These are phyloP conservation scores for Asarcornis scutulata DNA, from an alignment of 2,113 vertebrate species.

Conservation along the genomic window DNA sequence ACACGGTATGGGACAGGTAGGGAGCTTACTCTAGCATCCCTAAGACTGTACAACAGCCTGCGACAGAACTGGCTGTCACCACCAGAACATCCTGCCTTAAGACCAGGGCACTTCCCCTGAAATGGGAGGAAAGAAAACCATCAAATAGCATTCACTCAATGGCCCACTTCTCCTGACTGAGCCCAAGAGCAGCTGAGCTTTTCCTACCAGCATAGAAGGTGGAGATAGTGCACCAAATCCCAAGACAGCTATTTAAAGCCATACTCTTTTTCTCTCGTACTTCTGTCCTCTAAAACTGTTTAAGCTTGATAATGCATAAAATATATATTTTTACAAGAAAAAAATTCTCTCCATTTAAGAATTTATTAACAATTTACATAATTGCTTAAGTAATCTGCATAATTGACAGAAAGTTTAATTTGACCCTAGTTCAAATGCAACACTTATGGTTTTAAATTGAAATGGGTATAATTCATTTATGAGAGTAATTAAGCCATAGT, in stretches of 20 bases:
- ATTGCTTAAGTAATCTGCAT: constrained; percentile 83
- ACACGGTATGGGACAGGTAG: not conserved
- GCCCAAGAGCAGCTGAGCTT: not conserved
- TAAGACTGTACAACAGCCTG: not conserved
- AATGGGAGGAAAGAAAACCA: not conserved
- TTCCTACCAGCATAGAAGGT: not conserved
- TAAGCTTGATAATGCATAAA: constrained; percentile 61
- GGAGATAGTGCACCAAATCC: not conserved
- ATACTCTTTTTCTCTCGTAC: not conserved
- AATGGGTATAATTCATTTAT: constrained; percentile 90
- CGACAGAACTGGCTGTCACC: not conserved
- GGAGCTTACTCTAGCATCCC: not conserved
- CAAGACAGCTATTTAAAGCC: not conserved
- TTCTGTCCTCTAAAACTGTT: not conserved
- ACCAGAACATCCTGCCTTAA: not conserved
- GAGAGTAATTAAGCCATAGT: constrained; percentile 87
- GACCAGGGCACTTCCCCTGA: not conserved
- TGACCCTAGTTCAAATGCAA: constrained; percentile 83
- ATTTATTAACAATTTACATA: constrained; percentile 86
- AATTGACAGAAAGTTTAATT: constrained; percentile 86
- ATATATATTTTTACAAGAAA: constrained; percentile 75
- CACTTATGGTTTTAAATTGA: constrained; percentile 87
- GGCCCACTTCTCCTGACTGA: not conserved
- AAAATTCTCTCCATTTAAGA: constrained; percentile 74
- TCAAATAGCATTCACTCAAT: not conserved